phyloP scores from a whole-genome alignment of 2,888 invertebrate species.

The Andricus quercusramuli region DNA sequence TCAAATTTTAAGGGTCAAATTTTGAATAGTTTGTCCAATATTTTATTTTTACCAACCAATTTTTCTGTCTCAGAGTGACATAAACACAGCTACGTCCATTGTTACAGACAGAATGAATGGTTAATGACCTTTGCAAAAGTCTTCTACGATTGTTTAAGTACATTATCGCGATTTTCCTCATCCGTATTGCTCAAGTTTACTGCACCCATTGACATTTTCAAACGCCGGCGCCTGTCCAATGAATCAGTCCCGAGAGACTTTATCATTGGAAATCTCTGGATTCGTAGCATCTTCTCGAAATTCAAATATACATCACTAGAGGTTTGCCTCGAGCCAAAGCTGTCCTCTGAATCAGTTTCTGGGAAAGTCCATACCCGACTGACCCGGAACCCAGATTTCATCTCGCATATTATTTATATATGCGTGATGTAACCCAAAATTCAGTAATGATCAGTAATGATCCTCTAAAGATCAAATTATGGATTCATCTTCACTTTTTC shows the following conservation, averaged over 20 bases:
- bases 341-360: slow-evolving; percentile 61
- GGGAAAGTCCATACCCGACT: slow-evolving; percentile 50
- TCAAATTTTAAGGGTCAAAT: no score
- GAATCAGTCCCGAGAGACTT: slow-evolving; percentile 53
- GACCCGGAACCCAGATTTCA: slow-evolving; percentile 54
- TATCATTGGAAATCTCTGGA: slow-evolving; percentile 44
- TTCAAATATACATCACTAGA: slow-evolving; percentile 59
- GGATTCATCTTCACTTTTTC: background rate
- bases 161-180: background rate
- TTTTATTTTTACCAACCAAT: no score
- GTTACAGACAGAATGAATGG: background rate
- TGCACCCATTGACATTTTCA: background rate
- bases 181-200: background rate
- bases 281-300: slow-evolving; percentile 54
- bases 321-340: slow-evolving; percentile 49
- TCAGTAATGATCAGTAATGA: background rate
- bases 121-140: background rate
- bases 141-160: background rate
- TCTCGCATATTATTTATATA: slow-evolving; percentile 50
- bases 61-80: no score
- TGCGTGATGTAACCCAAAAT: slow-evolving; percentile 2
- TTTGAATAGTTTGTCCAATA: no score
- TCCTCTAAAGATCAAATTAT: background rate
- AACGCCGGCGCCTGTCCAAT: slow-evolving; percentile 37
- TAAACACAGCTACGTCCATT: no score